Evolutionary conservation across 2,888 invertebrate genomes (phyloP).

Genomic region (Troilus luridus): DNA sequence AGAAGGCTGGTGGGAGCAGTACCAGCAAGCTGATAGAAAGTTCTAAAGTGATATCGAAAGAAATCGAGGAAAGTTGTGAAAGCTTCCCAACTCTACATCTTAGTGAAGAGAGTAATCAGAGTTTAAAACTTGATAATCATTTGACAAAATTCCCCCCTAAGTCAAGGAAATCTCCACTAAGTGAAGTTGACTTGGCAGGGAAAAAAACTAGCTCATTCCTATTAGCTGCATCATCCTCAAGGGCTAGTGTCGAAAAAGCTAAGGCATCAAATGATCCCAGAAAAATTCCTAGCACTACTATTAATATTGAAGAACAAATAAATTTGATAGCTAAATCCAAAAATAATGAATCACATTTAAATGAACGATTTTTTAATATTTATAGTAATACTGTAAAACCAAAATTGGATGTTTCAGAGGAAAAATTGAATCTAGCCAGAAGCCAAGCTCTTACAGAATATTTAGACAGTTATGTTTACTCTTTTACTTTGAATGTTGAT

Average conservation of each 20-base stretch:
- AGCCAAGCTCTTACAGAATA: constrained; percentile 39
- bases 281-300: background rate
- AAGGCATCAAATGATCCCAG: background rate
- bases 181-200: background rate
- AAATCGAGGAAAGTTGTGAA: constrained; percentile 53
- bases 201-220: background rate
- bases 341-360: background rate
- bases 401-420: background rate
- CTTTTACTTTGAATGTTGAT: constrained; percentile 52
- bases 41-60: background rate
- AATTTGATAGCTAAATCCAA: background rate
- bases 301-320: background rate
- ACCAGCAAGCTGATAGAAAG: background rate
- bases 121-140: constrained; percentile 21
- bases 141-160: background rate
- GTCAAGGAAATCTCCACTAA: constrained; percentile 31
- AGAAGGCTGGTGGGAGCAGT: background rate
- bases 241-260: background rate
- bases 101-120: constrained; percentile 55
- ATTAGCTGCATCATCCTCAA: background rate
- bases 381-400: constrained; percentile 21
- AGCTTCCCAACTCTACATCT: constrained; percentile 53
- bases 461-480: constrained; percentile 45
- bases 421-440: background rate
- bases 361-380: constrained; percentile 1